Conservation (phyloP, 2,888 invertebrate genomes). For the Pteria penguin region DNA sequence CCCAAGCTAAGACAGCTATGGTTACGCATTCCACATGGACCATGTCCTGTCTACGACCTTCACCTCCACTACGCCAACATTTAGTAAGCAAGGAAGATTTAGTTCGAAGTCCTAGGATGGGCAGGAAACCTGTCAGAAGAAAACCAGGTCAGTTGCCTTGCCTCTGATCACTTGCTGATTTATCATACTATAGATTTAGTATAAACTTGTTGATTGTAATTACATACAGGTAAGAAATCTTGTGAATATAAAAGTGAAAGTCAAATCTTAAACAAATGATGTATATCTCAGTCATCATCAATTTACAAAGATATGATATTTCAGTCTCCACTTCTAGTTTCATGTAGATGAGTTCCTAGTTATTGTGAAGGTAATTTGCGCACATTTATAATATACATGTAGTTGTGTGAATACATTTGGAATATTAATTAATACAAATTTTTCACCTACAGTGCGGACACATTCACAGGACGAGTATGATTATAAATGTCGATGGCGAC, state of each 20-base stretch:
- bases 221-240: background rate
- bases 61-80: constrained; percentile 90
- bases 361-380: too few relatives aligned
- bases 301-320: too few relatives aligned
- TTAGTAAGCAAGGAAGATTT: constrained; percentile 80
- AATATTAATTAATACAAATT: too few relatives aligned
- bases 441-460: constrained; percentile 69
- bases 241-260: background rate
- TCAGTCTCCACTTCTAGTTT: too few relatives aligned
- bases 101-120: constrained; percentile 72
- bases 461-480: constrained; percentile 74
- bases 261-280: too few relatives aligned
- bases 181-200: background rate
- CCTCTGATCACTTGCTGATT: background rate
- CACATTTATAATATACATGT: too few relatives aligned
- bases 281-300: too few relatives aligned
- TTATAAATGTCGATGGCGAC: constrained; percentile 64
- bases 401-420: too few relatives aligned
- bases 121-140: constrained; percentile 65
- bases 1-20: constrained; percentile 73
- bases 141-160: constrained; percentile 66
- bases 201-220: background rate
- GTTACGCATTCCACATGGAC: constrained; percentile 79
- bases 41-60: constrained; percentile 91
- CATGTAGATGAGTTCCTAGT: too few relatives aligned